Evolutionary conservation across 2,888 invertebrate species (phyloP), one percentile per base, ranked within the genome.

Genomic region (Drosophila mettleri): DNA sequence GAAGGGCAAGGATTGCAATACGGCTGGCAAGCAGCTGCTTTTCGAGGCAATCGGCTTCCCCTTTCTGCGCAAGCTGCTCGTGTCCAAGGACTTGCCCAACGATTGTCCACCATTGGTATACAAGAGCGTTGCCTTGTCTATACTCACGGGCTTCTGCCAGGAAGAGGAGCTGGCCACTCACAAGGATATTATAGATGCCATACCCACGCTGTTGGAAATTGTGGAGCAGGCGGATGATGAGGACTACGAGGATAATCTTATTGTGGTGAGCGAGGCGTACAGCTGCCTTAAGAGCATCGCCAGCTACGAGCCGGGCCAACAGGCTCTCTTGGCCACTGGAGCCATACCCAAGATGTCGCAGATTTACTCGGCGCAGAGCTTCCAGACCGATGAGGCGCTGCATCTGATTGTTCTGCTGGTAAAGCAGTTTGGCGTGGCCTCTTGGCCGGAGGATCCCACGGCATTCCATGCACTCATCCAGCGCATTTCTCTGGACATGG

Each of bases 41-140:
- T 97, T 98, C 88, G 97, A 98, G 93, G 96, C 97, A 1, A 97
- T 98, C 84, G 98, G 98, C 22, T 96, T 97, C 84, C 95, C 95
- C 75, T 98, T 98, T 92, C 92, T 98, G 52, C 95, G 96, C 89
- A 95, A 97, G 81, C 92, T 98, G 54, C 92, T 98, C 29, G 94
- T 95, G 43, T 95, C 95, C 75, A 94, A 95, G 79, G 94, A 95
- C 89, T 94, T 96, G 22, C 96, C 97, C 49, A 96, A 96, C 78
- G 98, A 97, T 89, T 98, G 98, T 89, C 97, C 97, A 4, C 96
- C 97, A 0, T 94, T 96, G 63, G 96, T 98, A 36, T 98, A 97
- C 93, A 98, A 97, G 93, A 97, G 97, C 10, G 96, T 98, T 45
- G 98, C 98, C 0, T 93, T 98, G 39, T 97, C 97, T 8, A 95